Base-by-base conservation (phyloP, 2,797 vertebrate genomes). In the Cottoperca gobio region DNA sequence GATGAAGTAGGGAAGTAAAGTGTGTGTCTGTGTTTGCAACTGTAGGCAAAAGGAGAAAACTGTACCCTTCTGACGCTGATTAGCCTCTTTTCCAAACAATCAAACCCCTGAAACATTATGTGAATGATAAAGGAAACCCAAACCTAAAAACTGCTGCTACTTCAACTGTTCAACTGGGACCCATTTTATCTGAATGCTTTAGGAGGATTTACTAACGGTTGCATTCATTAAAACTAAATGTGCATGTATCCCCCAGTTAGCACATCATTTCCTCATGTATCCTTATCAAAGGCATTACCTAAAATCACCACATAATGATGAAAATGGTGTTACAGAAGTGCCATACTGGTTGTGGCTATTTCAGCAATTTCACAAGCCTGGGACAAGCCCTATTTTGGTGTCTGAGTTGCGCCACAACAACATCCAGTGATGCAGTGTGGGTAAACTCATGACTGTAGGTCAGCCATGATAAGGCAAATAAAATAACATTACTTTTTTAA, bases 1-100 rank as follows among this genome's bases (percentile, higher is more conserved):
- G 55, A 86, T 74, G 84, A 90, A 89, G 88, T 63, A 88, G 84
- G 73, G 87, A 90, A 88, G 86, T 81, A 62, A 69, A 82, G 68
- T 73, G 70, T 60, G 52, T 54, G 66, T 63, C 68, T 66, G 65
- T 46, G 54, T 57, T 57, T 82, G 76, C 26, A 65, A 80, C 59
- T 84, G 60, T 68, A 73, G 68, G 62, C 68, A 72, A 59, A 78
- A 66, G 26, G 33, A 82, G 46, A 28, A 61, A 64, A 83, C 26
- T 58, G 53, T 78, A 72, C 74, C 6, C 6, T 62, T 77, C n/a
- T 79, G n/a, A 72, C 2, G 10, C 55, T 17, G 55, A 74, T 35
- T 45, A 46, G 28, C 53, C 17, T 55, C 23, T 49, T 70, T 68
- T 6, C 17, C 23, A 37, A 33, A 45, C 31, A 61, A 58, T 33